Base-by-base conservation (phyloP, 2,797 vertebrate genomes). In the Numenius phaeopus region DNA sequence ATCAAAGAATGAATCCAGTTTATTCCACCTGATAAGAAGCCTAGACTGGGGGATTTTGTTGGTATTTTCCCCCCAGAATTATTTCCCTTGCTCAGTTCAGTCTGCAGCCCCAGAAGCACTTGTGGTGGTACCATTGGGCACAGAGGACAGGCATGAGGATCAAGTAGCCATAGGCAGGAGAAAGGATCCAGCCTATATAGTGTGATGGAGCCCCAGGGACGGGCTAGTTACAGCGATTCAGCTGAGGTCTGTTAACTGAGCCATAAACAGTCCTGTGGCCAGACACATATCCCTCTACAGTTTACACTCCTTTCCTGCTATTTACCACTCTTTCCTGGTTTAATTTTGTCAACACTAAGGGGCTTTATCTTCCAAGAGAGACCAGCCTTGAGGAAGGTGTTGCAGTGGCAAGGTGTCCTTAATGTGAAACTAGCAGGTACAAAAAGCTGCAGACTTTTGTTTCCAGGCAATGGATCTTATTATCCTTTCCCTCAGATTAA, bases 401-500 rank as follows among this genome's bases (percentile, higher is more conserved):
- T 89, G 80, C 82, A 72, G 37, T 5, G 24, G 21, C 58, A 44
- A 89, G 40, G 65, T 55, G 61, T 42, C 49, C 39, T 83, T 58
- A 37, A 0, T 21, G 76, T 58, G 76, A 76, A 88, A 92, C 3
- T 10, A 78, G 11, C 37, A 83, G 66, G 55, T 92, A 82, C 46
- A 76, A 59, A 92, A 86, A 37, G 71, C 77, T 55, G 29, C 76
- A 62, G 78, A 57, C 54, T 94, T 89, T 42, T 78, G 50, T 97
- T 94, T 92, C 79, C 72, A 91, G 83, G 79, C 62, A 86, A 58
- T 81, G 70, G 50, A 61, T 86, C 61, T 52, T 94, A 54, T 79
- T 94, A 87, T 92, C 54, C 72, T 93, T 83, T 86, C 37, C 39
- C 54, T 83, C 49, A 94, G 90, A 91, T 95, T 97, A 96, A 94